phyloP scores from a whole-genome alignment of 1,140 invertebrate genomes.

The Sarcophaga peregrina region DNA sequence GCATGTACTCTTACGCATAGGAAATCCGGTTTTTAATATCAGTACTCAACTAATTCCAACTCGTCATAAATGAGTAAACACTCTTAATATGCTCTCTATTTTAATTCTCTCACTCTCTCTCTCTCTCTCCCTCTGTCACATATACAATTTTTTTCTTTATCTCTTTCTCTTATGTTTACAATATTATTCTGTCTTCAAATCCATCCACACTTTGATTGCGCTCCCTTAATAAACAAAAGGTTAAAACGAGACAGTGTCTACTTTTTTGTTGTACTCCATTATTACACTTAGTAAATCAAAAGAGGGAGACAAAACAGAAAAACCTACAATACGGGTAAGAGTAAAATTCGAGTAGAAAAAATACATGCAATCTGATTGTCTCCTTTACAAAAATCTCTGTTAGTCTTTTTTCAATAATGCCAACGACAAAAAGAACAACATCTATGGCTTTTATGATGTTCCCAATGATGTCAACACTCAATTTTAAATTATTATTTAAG shows the following conservation, averaged over 20 bases:
- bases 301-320: background rate
- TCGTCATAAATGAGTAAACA: background rate
- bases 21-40: conserved; percentile 22
- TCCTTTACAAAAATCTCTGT: conserved; percentile 25
- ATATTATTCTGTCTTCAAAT: no score
- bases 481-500: background rate
- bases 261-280: background rate
- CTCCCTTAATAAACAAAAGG: background rate
- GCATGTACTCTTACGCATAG: background rate
- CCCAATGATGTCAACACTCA: background rate
- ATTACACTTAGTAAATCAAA: conserved; percentile 26
- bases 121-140: background rate
- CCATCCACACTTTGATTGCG: no score
- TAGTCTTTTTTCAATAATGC: conserved; percentile 8
- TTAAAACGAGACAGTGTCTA: conserved; percentile 6
- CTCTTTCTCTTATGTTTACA: no score
- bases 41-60: background rate
- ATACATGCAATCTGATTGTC: background rate
- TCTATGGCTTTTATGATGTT: background rate
- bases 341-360: background rate
- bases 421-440: background rate
- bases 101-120: background rate
- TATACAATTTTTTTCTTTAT: background rate
- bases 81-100: background rate
- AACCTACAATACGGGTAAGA: background rate